Base-by-base conservation (phyloP, 2,888 invertebrate species). In the Itoplectis maculator region DNA sequence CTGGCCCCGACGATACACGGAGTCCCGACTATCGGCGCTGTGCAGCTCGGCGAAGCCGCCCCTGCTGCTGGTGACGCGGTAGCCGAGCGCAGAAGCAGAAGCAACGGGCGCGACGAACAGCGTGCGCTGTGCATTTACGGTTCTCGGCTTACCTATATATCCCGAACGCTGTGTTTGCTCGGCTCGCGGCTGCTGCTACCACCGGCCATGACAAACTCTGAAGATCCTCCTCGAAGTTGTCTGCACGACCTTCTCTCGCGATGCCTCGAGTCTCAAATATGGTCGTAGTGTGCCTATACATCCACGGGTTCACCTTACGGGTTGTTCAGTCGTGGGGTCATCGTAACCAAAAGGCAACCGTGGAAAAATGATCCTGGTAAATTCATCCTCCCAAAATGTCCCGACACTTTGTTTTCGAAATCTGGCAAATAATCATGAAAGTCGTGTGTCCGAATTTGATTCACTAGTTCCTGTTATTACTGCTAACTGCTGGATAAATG, bases 111-210 rank as follows among this genome's bases (percentile, higher is more conserved):
- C 75, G 54, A 76, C 66, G 56, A 76, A 54, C 68, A 72, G 65
- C 47, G 11, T 59, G 63, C 49, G n/a, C 29, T 5, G 29, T 66
- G 56, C 74, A 78, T 83, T 72, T 77, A 80, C 74, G 65, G 74
- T 76, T 77, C 77, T 78, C 65, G 29, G 54, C 59, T 78, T 78
- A 78, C 70, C 65, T 51, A 79, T 51, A 79, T 74, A 81, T 81
- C 81, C 75, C 59, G 56, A 75, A 79, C 75, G 49, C 79, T 79
- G 78, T 72, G 78, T 72, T 79, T 82, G 65, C 82, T 82, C 78
- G 75, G 78, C 74, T 75, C 78, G 69, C 51, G 69, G 68, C 69
- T 78, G 69, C 54, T n/a, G 54, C 54, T 56, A 18, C 54, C 23
- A 54, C 13, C 37, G 18, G 54, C 51, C 40, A 69, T 37, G 51